These are phyloP conservation scores for Siniperca knerii DNA, from an alignment of 2,113 vertebrate species.

Conservation along the genomic window DNA sequence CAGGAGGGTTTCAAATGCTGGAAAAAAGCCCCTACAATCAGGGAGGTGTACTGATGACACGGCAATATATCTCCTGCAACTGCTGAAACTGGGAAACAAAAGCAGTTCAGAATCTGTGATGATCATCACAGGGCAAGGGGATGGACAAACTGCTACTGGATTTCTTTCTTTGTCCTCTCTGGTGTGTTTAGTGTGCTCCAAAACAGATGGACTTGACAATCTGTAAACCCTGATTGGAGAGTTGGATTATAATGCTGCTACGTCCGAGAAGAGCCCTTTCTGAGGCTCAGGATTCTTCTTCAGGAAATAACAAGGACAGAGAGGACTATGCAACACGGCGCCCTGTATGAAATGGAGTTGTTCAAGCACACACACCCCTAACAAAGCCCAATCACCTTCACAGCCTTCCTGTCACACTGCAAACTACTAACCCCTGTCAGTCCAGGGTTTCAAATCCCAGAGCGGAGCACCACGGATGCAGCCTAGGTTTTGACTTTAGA, in stretches of 20 bases:
- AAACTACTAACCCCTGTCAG: slow-evolving; percentile 21
- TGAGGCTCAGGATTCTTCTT: slow-evolving; percentile 31
- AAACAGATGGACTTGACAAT: slow-evolving; percentile 53
- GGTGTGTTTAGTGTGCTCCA: slow-evolving; percentile 30
- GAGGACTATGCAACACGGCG: slow-evolving; percentile 23
- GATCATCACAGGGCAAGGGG: slow-evolving; percentile 19
- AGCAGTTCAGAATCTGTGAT: slow-evolving; percentile 12
- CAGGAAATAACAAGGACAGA: slow-evolving; percentile 51
- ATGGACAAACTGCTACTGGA: slow-evolving; percentile 22
- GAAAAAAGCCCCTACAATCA: slow-evolving; percentile 5
- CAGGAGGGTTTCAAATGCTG: slow-evolving; percentile 18
- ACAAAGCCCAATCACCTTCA: slow-evolving; percentile 58
- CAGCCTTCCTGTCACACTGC: slow-evolving; percentile 52
- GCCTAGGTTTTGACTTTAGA: slow-evolving; percentile 34
- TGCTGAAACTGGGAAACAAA: slow-evolving; percentile 22
- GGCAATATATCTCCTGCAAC: slow-evolving; percentile 9
- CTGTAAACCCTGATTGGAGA: slow-evolving; percentile 53
- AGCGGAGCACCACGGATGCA: slow-evolving; percentile 25
- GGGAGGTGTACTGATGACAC: slow-evolving; percentile 11
- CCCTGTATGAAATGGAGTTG: slow-evolving; percentile 39
- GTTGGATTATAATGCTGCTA: slow-evolving; percentile 68
- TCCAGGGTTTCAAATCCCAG: slow-evolving; percentile 38
- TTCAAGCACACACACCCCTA: slow-evolving; percentile 46
- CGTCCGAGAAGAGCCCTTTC: slow-evolving; percentile 24
- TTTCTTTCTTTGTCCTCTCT: slow-evolving; percentile 10